phyloP scores from a whole-genome alignment of 2,797 vertebrate genomes.

The Manis crassicaudata region DNA sequence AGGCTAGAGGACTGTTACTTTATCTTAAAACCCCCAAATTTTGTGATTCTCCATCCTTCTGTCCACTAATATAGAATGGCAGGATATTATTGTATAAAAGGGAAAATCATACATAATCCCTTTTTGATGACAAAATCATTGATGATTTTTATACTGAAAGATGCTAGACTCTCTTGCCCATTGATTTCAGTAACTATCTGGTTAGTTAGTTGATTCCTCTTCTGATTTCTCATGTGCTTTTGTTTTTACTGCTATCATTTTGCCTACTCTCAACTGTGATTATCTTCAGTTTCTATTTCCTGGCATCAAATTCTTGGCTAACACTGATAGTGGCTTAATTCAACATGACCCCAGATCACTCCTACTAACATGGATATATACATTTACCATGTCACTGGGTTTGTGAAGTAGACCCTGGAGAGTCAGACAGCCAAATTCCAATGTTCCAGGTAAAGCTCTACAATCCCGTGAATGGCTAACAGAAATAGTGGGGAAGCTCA shows the following conservation, averaged over 20 bases:
- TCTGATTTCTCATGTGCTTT: neutral
- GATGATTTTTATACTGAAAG: neutral
- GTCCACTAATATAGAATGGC: neutral
- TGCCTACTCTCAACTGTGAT: neutral
- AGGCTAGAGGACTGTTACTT: neutral
- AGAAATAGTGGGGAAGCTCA: neutral
- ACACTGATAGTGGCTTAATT: neutral
- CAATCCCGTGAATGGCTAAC: neutral
- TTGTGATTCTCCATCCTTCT: neutral
- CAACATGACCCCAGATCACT: neutral
- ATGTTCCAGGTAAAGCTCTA: neutral
- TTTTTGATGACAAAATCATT: neutral
- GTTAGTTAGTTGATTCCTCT: neutral
- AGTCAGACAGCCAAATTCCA: neutral
- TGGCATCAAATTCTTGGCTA: neutral
- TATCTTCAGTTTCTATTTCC: neutral
- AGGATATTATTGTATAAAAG: neutral
- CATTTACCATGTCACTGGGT: neutral
- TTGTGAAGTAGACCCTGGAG: neutral
- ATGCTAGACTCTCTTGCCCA: fast-evolving
- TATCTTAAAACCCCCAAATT: neutral
- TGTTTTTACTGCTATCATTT: neutral
- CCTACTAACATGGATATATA: neutral
- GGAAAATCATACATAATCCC: neutral
- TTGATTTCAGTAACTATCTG: neutral